Percentiles rank a stretch among this genome's conserved stretches.
These are phyloP conservation scores for Phymatocera aterrima DNA, from an alignment of 2,888 invertebrate genomes.

Conservation along the genomic window DNA sequence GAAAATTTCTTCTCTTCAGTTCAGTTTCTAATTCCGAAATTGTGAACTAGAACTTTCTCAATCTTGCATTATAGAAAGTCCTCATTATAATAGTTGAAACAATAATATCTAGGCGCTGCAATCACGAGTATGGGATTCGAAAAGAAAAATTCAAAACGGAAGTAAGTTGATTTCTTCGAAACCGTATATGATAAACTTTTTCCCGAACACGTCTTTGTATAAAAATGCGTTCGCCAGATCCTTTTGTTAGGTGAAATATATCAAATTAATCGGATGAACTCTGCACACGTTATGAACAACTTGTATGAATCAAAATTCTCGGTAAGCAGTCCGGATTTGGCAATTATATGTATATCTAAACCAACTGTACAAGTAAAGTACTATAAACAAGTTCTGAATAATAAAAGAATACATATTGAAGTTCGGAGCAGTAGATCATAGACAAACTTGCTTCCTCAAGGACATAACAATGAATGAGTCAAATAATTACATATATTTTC, in stretches of 20 bases:
- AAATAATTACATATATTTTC: neutral
- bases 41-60: slow-evolving; percentile 23
- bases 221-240: too few species aligned
- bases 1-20: neutral
- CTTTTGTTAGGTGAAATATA: neutral
- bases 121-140: too few species aligned
- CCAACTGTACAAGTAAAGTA: neutral
- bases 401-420: neutral
- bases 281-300: neutral
- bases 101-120: too few species aligned
- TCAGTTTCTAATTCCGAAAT: neutral
- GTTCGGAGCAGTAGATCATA: neutral
- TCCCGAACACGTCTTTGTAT: too few species aligned
- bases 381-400: slow-evolving; percentile 1
- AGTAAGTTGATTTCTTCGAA: too few species aligned
- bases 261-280: neutral
- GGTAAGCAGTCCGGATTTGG: neutral
- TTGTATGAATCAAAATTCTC: neutral
- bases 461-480: neutral
- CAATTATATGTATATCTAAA: too few species aligned
- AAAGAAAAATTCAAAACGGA: too few species aligned
- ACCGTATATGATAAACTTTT: neutral
- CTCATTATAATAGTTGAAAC: neutral
- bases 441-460: neutral
- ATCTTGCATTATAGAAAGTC: neutral